phyloP scores from a whole-genome alignment of 1,140 invertebrate species.

The Scylla paramamosain region DNA sequence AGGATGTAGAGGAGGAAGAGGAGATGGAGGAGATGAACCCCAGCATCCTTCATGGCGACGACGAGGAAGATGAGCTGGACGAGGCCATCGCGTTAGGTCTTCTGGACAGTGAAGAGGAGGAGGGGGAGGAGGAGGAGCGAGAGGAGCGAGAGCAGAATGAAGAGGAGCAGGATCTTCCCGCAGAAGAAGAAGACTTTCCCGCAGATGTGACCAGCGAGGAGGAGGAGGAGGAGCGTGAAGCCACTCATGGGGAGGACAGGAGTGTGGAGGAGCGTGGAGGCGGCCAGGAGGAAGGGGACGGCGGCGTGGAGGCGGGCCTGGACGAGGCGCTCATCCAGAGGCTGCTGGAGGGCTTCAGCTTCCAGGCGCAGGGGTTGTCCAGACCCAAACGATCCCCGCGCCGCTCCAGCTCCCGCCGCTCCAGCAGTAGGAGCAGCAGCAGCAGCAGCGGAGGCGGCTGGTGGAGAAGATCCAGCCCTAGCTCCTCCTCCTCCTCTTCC shows the following conservation, averaged over 20 bases:
- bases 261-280: not conserved
- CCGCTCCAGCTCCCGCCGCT: not conserved
- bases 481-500: not conserved
- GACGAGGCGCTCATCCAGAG: not conserved
- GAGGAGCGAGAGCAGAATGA: constrained; percentile 28
- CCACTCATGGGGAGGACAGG: not conserved
- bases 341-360: not conserved
- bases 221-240: not conserved
- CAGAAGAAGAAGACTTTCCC: too few relatives aligned
- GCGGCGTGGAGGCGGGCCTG: not conserved
- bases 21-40: not conserved
- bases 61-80: not conserved
- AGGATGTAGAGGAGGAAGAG: not conserved
- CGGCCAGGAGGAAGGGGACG: not conserved
- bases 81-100: not conserved
- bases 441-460: constrained; percentile 27
- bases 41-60: not conserved
- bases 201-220: not conserved
- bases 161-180: not conserved
- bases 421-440: constrained; percentile 47
- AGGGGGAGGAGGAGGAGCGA: constrained; percentile 41
- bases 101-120: not conserved
- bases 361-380: not conserved
- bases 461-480: not conserved
- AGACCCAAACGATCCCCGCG: constrained; percentile 6